phyloP scores from a whole-genome alignment of 1,140 invertebrate species.

The Mylabris phalerata region DNA sequence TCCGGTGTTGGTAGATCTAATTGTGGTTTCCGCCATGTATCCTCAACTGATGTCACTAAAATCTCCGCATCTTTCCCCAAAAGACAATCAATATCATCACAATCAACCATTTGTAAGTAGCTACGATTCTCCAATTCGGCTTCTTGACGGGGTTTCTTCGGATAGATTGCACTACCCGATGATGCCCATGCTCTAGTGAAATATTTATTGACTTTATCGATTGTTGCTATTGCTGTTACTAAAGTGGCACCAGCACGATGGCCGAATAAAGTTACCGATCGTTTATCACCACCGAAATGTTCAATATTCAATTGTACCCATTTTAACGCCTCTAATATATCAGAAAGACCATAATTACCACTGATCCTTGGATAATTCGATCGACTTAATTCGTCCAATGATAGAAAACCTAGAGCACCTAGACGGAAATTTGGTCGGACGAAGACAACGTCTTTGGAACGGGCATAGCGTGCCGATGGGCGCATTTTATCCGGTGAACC shows the following conservation, averaged over 20 bases:
- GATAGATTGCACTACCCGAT: slow-evolving; percentile 62
- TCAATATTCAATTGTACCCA: slow-evolving; percentile 78
- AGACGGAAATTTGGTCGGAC: slow-evolving; percentile 75
- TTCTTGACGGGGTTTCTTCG: slow-evolving; percentile 52
- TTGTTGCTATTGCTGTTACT: slow-evolving; percentile 59
- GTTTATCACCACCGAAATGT: slow-evolving; percentile 73
- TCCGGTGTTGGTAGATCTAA: slow-evolving; percentile 52
- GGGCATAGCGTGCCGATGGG: slow-evolving; percentile 42
- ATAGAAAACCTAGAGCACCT: slow-evolving; percentile 72
- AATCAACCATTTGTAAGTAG: slow-evolving; percentile 52
- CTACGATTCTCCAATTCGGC: slow-evolving; percentile 53
- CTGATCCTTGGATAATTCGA: slow-evolving; percentile 64
- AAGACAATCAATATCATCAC: slow-evolving; percentile 52
- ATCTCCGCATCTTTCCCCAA: slow-evolving; percentile 51
- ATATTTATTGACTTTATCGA: slow-evolving; percentile 50
- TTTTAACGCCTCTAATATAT: slow-evolving; percentile 66
- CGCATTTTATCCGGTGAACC: slow-evolving; percentile 54
- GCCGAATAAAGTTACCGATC: slow-evolving; percentile 70
- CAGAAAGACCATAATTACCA: slow-evolving; percentile 81
- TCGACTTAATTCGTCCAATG: slow-evolving; percentile 60
- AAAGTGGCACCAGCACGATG: slow-evolving; percentile 71
- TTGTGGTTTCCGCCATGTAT: slow-evolving; percentile 57
- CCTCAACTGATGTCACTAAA: slow-evolving; percentile 58
- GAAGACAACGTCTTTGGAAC: slow-evolving; percentile 72
- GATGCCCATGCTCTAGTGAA: slow-evolving; percentile 68